Conservation (phyloP, 2,797 vertebrate species). For the Picus viridis region DNA sequence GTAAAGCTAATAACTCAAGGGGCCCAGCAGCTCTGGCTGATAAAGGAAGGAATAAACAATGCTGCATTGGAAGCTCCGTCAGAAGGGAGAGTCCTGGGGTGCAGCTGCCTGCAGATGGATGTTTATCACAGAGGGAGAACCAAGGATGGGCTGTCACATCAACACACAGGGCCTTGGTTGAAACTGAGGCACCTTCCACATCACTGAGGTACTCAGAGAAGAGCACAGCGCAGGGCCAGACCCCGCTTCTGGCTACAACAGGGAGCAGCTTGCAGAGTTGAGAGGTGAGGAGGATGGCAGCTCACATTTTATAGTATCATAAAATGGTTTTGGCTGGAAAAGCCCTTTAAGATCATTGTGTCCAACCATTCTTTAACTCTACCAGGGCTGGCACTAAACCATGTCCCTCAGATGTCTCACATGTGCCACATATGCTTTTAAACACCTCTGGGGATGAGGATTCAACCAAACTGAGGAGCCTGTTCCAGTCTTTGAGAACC, state of each 20-base stretch:
- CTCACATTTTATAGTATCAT: background rate
- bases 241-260: background rate
- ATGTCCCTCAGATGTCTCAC: too few species aligned
- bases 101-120: background rate
- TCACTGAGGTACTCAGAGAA: background rate
- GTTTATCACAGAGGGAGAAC: background rate
- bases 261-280: background rate
- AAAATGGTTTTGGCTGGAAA: too few species aligned
- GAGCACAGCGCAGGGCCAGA: background rate
- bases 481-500: too few species aligned
- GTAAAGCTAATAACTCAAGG: conserved; percentile 75
- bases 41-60: conserved; percentile 70
- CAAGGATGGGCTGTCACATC: background rate
- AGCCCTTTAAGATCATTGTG: too few species aligned
- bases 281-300: background rate
- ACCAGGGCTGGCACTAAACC: too few species aligned
- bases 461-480: too few species aligned
- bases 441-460: too few species aligned
- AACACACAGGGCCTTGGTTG: background rate
- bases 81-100: conserved; percentile 19
- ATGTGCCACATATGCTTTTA: too few species aligned
- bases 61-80: background rate
- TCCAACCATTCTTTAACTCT: too few species aligned
- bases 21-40: conserved; percentile 48
- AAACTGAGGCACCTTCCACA: background rate